phyloP scores from a whole-genome alignment of 64 coral and sea anemone species.

The Exaiptasia diaphana region DNA sequence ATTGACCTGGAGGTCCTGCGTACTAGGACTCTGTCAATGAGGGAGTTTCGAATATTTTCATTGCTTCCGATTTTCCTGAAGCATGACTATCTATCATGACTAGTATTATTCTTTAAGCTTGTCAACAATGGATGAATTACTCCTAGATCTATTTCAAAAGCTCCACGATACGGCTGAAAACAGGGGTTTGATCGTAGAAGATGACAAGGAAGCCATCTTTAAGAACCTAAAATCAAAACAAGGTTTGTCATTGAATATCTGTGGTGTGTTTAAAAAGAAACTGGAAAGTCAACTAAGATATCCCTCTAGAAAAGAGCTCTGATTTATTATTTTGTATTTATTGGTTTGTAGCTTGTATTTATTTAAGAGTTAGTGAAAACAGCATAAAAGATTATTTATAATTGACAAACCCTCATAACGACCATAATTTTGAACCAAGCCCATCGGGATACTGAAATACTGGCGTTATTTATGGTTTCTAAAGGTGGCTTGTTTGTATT shows the following conservation, averaged over 20 bases:
- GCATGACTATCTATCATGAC: too few relatives aligned
- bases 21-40: too few relatives aligned
- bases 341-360: background rate
- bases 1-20: too few relatives aligned
- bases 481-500: too few relatives aligned
- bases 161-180: background rate
- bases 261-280: background rate
- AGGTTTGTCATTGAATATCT: constrained; percentile 2
- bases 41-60: constrained; percentile 11
- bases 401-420: background rate
- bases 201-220: background rate
- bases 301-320: background rate
- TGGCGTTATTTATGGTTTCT: too few relatives aligned
- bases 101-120: background rate
- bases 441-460: too few relatives aligned
- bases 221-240: constrained; percentile 14
- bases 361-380: background rate
- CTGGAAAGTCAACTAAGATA: background rate
- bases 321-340: background rate
- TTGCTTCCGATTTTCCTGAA: background rate
- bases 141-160: background rate
- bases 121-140: background rate
- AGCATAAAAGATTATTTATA: background rate
- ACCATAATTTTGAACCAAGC: too few relatives aligned
- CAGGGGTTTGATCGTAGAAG: background rate